Base-by-base conservation (phyloP, 2,888 invertebrate species). In the Ariolimax columbianus region DNA sequence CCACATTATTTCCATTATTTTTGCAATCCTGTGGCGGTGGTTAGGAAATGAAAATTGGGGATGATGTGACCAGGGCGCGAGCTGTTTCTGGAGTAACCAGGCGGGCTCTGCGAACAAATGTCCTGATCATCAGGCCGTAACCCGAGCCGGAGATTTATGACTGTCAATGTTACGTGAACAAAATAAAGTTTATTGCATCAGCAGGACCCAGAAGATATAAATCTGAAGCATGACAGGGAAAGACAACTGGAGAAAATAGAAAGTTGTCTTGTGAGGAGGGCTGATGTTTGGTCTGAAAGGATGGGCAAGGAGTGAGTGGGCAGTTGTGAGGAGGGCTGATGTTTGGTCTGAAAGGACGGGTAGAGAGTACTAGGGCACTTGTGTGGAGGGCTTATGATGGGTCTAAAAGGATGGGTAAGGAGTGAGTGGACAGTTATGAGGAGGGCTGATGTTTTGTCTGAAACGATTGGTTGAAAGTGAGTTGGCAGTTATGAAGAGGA, bases 171-270 rank as follows among this genome's bases (percentile, higher is more conserved):
- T 77, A 77, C 77, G 77, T 77, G 77, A 55, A 38, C 30, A 33
- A 55, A 77, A 77, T 77, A 77, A 77, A 77, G 77, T 77, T 77
- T 55, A 77, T 77, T 77, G 77, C 36, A 3, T 77, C 23, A 9
- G 38, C 59, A 3, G 59, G 59, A 55, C 36, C 23, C 11, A 4
- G 55, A 36, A 55, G 55, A 55, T 55, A 59, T 77, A 36, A 59
- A 47, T 30, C 73, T 30, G 9, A 47, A 0, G 30, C 9, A 43
- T 26, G 73, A 47, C 43, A 9, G 73, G 47, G 47, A 30, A 47
- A 30, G 73, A 47, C 47, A 75, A 47, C 30, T 43, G 55, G 55
- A 11, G 17, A 55, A 55, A 55, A 55, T 2, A 55, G 3, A 55
- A 55, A 11, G 14, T 14, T n/a, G n/a, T n/a, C n/a, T n/a, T 17